These are phyloP conservation scores for Drosophila colorata DNA, from an alignment of 2,888 invertebrate species.

Conservation along the genomic window DNA sequence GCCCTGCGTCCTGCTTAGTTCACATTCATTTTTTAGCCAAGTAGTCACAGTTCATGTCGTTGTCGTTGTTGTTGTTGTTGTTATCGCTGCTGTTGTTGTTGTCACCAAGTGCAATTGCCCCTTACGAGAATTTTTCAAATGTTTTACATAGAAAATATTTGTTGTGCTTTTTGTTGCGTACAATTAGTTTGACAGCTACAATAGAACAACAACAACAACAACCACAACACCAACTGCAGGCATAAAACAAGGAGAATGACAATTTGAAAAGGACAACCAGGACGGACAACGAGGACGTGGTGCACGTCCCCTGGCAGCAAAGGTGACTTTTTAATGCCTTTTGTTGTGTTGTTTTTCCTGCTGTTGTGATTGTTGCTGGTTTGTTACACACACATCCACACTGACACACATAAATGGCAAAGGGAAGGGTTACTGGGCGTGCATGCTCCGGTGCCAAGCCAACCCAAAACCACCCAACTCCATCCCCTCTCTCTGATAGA, in stretches of 20 bases:
- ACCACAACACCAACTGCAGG: conserved; percentile 57
- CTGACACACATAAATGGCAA: conserved; percentile 15
- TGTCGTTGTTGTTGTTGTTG: conserved; percentile 8
- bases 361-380: conserved; percentile 68
- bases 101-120: conserved; percentile 73
- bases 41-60: conserved; percentile 24
- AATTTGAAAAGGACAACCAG: conserved; percentile 70
- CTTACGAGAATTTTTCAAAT: conserved; percentile 73
- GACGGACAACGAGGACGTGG: conserved; percentile 26
- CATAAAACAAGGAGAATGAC: conserved; percentile 75
- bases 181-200: conserved; percentile 74
- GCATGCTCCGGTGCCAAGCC: background rate
- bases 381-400: conserved; percentile 43
- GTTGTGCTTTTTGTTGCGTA: conserved; percentile 73
- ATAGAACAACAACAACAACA: conserved; percentile 47
- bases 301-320: conserved; percentile 56
- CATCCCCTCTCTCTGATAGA: conserved; percentile 1
- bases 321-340: conserved; percentile 77
- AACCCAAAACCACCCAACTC: background rate
- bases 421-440: conserved; percentile 50
- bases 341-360: conserved; percentile 46
- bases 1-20: conserved; percentile 42
- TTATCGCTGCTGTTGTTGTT: conserved; percentile 32
- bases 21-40: conserved; percentile 54
- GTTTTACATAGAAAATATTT: conserved; percentile 68